Conservation (phyloP, 1,140 invertebrate species). For the Magallana ariakensis region DNA sequence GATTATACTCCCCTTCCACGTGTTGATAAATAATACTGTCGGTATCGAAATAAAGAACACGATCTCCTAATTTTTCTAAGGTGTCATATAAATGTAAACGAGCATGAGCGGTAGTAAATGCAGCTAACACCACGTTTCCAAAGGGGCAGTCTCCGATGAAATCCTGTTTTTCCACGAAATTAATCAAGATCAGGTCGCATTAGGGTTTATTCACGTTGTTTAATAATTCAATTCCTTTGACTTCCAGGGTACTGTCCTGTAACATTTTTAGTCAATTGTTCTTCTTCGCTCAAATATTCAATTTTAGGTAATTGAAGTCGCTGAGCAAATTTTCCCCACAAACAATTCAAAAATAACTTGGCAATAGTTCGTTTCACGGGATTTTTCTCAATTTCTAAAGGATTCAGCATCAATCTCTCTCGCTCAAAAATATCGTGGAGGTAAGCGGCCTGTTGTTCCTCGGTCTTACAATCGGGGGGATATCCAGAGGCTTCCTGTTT, state of each 20-base stretch:
- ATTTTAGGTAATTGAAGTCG: constrained; percentile 43
- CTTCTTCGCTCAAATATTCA: not conserved
- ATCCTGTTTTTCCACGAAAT: not conserved
- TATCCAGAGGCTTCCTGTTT: constrained; percentile 62
- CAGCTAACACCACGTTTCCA: constrained; percentile 74
- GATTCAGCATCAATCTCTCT: constrained; percentile 74
- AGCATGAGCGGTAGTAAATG: constrained; percentile 77
- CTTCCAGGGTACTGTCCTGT: not conserved
- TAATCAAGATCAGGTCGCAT: not conserved
- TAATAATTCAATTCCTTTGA: not conserved
- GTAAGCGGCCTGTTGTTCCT: constrained; percentile 61
- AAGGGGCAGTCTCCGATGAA: not conserved
- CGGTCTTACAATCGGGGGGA: constrained; percentile 45
- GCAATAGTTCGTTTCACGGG: constrained; percentile 64
- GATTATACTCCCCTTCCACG: not conserved
- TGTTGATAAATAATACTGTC: constrained; percentile 67
- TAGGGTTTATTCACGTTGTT: not conserved
- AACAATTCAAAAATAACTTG: constrained; percentile 63
- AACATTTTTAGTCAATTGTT: not conserved
- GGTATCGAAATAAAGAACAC: constrained; percentile 79
- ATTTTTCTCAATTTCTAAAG: constrained; percentile 73
- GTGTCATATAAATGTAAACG: constrained; percentile 76
- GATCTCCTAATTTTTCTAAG: constrained; percentile 70
- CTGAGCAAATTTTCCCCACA: constrained; percentile 50
- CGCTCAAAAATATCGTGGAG: constrained; percentile 64